phyloP scores from a whole-genome alignment of 1,140 invertebrate species.

The Subanguina moxae region DNA sequence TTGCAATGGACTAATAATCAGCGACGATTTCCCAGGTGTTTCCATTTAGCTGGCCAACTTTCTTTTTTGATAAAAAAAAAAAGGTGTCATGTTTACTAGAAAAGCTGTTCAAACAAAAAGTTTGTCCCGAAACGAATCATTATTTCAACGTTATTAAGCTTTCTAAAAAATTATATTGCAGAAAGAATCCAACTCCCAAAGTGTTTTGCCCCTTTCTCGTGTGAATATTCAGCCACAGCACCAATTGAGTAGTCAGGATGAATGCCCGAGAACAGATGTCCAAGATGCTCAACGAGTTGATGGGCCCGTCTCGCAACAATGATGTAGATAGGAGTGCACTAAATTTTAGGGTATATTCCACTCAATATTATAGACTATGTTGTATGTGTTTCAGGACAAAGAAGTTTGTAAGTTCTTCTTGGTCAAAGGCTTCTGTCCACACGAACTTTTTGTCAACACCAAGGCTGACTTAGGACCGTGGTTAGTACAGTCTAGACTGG shows the following conservation, averaged over 20 bases:
- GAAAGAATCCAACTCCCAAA: no score
- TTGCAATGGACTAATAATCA: no score
- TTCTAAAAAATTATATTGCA: no score
- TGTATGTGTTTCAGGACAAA: slow-evolving; percentile 21
- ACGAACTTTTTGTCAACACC: slow-evolving; percentile 41
- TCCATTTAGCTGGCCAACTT: no score
- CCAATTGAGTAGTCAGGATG: slow-evolving; percentile 25
- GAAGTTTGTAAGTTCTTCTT: slow-evolving; percentile 45
- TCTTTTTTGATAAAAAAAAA: no score
- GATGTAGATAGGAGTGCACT: slow-evolving; percentile 31
- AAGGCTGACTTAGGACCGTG: slow-evolving; percentile 42
- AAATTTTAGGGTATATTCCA: slow-evolving; percentile 13
- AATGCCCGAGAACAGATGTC: slow-evolving; percentile 42
- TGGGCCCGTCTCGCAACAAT: slow-evolving; percentile 38
- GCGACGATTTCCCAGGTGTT: no score
- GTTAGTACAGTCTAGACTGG: slow-evolving; percentile 12
- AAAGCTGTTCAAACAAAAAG: no score
- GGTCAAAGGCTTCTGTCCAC: slow-evolving; percentile 39
- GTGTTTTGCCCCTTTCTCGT: no score
- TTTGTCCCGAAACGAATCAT: no score
- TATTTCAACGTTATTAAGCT: no score
- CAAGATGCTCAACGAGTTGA: slow-evolving; percentile 44
- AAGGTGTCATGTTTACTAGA: no score
- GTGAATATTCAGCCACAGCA: no score
- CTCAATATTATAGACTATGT: neutral